Evolutionary conservation across 2,113 vertebrate species (phyloP), one percentile per base, ranked within the genome.

Genomic region (Blennius ocellaris): DNA sequence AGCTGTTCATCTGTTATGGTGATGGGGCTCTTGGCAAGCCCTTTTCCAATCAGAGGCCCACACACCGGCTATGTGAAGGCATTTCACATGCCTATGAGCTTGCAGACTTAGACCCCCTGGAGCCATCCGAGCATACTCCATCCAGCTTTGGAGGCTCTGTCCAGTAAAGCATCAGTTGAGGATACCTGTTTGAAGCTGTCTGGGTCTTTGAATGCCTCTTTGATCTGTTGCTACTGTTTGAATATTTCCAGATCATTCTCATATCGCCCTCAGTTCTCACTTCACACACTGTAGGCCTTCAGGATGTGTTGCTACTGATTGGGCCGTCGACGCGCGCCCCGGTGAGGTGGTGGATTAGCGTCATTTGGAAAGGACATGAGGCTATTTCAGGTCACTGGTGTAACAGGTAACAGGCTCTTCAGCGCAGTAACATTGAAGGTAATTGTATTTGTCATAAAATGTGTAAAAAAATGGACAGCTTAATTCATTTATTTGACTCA

Each of bases 11-110:
- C 75, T 88, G 84, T 85, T 87, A 82, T 87, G 86, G 82, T 83
- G 88, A 90, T 73, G 82, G 82, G 66, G 69, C 84, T 82, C 77
- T 79, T 82, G 75, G 78, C 84, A 83, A 87, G 84, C 82, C 76
- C 64, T 87, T 82, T 85, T 84, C 86, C 76, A 85, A 82, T 83
- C 84, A 90, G 80, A 85, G 86, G 78, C 84, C 82, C 84, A 78
- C 72, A 87, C 82, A 71, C 63, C 56, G 80, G 82, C 82, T 78
- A 47, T 80, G 76, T 66, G 70, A 79, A 80, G 84, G 84, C 84
- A 85, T 87, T 87, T 87, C 77, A 80, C 82, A 83, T 85, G 82
- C 86, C 88, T 68, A 3, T 73, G 76, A 84, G 78, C 84, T 80
- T 40, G 69, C 85, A 69, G 76, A 87, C 78, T 80, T 64, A 87